Percentiles rank a stretch among this genome's conserved stretches.
Conservation (phyloP, 2,888 invertebrate genomes). For the Eupithecia subfuscata region DNA sequence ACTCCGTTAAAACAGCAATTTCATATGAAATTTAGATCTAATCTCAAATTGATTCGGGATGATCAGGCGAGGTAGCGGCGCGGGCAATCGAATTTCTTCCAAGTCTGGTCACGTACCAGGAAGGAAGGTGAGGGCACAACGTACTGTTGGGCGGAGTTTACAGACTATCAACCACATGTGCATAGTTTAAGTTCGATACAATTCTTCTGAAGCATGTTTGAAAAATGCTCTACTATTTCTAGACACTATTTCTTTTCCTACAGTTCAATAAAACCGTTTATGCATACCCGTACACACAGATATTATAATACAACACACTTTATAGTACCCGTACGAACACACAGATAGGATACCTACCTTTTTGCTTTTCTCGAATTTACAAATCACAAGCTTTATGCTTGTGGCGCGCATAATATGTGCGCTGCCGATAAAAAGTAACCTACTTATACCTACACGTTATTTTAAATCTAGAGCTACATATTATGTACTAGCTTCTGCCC, state of each 20-base stretch:
- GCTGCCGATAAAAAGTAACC: too few relatives aligned
- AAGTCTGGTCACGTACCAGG: constrained; percentile 64
- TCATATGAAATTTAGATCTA: constrained; percentile 70
- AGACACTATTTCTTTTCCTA: background rate
- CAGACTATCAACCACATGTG: constrained; percentile 32
- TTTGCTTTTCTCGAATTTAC: background rate
- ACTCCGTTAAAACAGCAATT: constrained; percentile 44
- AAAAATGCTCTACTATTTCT: background rate
- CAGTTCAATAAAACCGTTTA: background rate
- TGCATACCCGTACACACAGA: background rate
- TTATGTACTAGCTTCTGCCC: too few relatives aligned
- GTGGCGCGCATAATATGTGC: too few relatives aligned
- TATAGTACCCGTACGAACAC: too few relatives aligned
- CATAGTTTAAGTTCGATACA: constrained; percentile 11
- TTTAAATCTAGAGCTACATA: too few relatives aligned
- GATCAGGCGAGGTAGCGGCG: constrained; percentile 59
- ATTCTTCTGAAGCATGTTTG: constrained; percentile 2
- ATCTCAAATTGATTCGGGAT: constrained; percentile 74
- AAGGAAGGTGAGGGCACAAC: constrained; percentile 41
- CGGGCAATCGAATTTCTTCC: constrained; percentile 65
- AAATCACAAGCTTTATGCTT: too few relatives aligned
- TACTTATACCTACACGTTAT: too few relatives aligned
- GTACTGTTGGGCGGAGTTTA: constrained; percentile 31
- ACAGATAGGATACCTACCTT: background rate
- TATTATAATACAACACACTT: too few relatives aligned